Conservation (phyloP, 2,888 invertebrate species). For the Leptopilina drosophilae region DNA sequence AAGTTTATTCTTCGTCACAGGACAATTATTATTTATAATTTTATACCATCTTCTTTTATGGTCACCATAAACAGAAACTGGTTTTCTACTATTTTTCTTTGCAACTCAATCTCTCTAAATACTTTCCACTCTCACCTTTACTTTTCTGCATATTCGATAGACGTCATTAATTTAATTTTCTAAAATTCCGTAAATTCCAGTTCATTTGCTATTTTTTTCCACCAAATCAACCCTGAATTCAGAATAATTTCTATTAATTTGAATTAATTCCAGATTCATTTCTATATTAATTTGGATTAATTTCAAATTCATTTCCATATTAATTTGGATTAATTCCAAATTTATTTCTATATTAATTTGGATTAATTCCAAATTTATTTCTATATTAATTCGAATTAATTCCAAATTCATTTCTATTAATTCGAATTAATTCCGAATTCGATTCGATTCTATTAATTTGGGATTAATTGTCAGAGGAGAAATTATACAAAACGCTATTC, state of each 20-base stretch:
- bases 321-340: too few species aligned
- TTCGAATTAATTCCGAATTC: too few species aligned
- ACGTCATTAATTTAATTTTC: neutral
- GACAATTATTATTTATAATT: conserved; percentile 33
- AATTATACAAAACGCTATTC: neutral
- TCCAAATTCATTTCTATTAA: too few species aligned
- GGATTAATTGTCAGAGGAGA: neutral
- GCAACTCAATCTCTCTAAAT: neutral
- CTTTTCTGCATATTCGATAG: neutral
- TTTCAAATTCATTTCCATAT: too few species aligned
- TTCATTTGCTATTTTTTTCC: neutral
- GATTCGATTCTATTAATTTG: too few species aligned
- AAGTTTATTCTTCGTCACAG: conserved; percentile 40
- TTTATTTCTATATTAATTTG: too few species aligned
- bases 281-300: too few species aligned
- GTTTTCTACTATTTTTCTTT: conserved; percentile 31
- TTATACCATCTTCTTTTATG: conserved; percentile 30
- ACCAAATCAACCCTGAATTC: neutral
- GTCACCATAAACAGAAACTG: conserved; percentile 27
- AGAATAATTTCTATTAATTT: too few species aligned
- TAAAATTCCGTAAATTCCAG: neutral
- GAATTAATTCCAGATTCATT: too few species aligned
- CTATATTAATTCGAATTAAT: too few species aligned
- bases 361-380: too few species aligned
- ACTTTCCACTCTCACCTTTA: conserved; percentile 9